These are phyloP conservation scores for Gallinago media DNA, from an alignment of 2,113 vertebrate species.

Conservation along the genomic window DNA sequence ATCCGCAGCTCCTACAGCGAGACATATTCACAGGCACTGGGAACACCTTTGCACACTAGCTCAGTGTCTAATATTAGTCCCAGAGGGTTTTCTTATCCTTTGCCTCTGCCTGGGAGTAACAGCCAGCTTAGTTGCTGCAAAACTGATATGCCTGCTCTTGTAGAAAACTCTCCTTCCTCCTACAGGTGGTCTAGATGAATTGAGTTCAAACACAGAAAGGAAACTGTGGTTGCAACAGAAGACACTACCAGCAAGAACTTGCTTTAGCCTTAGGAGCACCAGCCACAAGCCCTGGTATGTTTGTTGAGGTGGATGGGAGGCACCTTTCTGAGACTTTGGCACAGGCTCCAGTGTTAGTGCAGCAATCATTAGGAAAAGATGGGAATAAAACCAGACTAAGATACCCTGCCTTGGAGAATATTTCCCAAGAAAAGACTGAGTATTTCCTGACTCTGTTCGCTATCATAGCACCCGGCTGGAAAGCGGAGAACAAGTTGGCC, in stretches of 20 bases:
- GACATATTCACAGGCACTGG: neutral
- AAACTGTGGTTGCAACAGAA: neutral
- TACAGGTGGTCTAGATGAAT: neutral
- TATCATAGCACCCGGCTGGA: neutral
- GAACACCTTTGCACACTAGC: accelerated
- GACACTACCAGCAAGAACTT: neutral
- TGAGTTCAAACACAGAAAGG: neutral
- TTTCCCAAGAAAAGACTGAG: neutral
- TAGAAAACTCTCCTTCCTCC: neutral
- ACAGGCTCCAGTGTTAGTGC: too few species aligned
- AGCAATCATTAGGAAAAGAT: neutral
- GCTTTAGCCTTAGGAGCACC: neutral
- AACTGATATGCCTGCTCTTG: neutral
- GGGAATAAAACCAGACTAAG: neutral
- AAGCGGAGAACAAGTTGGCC: neutral
- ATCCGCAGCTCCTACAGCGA: neutral
- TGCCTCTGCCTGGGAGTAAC: neutral
- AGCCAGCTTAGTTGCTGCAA: neutral
- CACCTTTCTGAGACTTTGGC: neutral
- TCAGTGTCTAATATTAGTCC: neutral
- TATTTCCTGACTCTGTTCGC: neutral
- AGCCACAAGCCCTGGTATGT: neutral
- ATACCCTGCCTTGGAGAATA: neutral
- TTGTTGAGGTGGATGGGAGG: accelerated
- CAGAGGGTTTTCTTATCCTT: neutral